Conservation (phyloP, 2,888 invertebrate genomes). For the Eurytoma californica region DNA sequence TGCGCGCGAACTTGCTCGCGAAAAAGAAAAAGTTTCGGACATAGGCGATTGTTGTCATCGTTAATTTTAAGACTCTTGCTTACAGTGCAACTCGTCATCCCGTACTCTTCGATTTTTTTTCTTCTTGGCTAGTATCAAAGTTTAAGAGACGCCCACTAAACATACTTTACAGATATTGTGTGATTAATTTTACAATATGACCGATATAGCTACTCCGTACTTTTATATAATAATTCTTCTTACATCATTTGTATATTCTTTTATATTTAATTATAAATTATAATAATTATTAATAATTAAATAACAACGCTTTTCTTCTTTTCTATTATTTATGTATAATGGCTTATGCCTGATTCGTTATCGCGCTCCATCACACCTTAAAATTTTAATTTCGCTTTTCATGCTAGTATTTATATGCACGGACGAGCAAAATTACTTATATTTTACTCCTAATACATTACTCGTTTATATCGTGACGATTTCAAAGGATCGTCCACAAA, state of each 20-base stretch:
- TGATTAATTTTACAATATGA: conserved; percentile 58
- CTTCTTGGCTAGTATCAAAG: conserved; percentile 56
- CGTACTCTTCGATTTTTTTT: conserved; percentile 28
- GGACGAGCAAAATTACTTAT: conserved; percentile 47
- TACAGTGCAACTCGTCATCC: conserved; percentile 23
- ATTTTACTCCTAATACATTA: conserved; percentile 43
- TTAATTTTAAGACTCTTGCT: conserved; percentile 29
- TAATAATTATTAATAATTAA: conserved; percentile 55
- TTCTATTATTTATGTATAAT: conserved; percentile 56
- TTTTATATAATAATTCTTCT: conserved; percentile 55
- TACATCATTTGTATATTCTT: conserved; percentile 56
- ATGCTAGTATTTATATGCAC: conserved; percentile 24
- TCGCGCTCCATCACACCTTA: conserved; percentile 23
- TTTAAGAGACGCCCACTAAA: conserved; percentile 54
- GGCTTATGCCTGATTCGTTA: conserved; percentile 56
- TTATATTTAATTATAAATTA: conserved; percentile 55
- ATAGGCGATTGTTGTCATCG: conserved; percentile 22
- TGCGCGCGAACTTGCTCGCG: conserved; percentile 15
- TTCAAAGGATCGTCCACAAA: conserved; percentile 47
- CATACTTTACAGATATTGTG: conserved; percentile 56
- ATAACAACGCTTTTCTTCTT: conserved; percentile 53
- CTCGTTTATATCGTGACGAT: conserved; percentile 32
- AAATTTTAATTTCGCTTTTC: not conserved
- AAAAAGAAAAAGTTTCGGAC: conserved; percentile 42
- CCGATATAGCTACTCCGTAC: conserved; percentile 49